phyloP scores from a whole-genome alignment of 2,797 vertebrate species.

The Podarcis siculus region DNA sequence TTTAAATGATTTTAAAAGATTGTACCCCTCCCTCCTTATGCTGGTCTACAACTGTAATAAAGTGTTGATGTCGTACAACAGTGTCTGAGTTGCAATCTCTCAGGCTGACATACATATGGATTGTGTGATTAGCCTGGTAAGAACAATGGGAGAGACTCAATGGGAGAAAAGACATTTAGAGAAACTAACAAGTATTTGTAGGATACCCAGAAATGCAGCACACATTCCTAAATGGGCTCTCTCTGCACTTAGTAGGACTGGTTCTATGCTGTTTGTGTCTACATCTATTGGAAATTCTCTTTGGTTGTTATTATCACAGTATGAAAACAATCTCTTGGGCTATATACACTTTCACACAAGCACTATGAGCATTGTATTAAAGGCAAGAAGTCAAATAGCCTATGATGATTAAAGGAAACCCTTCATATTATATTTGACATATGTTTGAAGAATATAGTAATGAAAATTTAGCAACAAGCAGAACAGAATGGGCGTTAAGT shows the following conservation, averaged over 20 bases:
- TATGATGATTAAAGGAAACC: background rate
- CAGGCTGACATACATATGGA: background rate
- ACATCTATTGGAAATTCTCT: background rate
- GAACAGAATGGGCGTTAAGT: background rate
- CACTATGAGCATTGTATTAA: background rate
- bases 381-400: background rate
- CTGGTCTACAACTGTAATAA: too few relatives aligned
- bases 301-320: background rate
- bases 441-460: background rate
- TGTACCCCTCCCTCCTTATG: too few relatives aligned
- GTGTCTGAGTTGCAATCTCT: background rate
- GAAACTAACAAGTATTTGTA: background rate
- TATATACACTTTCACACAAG: background rate
- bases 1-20: too few relatives aligned
- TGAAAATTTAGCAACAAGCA: background rate
- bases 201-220: background rate
- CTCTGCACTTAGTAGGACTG: background rate
- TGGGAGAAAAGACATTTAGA: background rate
- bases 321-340: background rate
- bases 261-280: too few relatives aligned
- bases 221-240: background rate
- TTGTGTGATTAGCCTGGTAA: background rate
- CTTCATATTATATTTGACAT: too few relatives aligned
- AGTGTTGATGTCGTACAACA: background rate
- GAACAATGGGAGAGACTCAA: background rate